Conservation (phyloP, 2,113 vertebrate genomes). For the Serinus canaria region DNA sequence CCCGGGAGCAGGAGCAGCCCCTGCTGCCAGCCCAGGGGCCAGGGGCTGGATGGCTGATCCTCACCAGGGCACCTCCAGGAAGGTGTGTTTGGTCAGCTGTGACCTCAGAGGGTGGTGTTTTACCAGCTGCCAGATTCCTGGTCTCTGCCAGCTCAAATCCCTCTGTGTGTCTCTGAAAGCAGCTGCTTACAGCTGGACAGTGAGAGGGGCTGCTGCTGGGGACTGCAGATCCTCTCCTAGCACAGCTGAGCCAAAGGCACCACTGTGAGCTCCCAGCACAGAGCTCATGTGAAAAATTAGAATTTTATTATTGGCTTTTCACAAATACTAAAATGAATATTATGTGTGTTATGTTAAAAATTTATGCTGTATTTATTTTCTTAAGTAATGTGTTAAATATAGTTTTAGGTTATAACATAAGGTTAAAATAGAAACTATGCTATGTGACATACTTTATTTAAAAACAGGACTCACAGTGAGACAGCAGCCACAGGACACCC, state of each 20-base stretch:
- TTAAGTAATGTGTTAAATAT: too few species aligned
- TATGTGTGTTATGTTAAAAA: too few species aligned
- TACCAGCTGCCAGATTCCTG: neutral
- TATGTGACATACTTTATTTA: too few species aligned
- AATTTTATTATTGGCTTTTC: too few species aligned
- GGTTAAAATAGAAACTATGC: too few species aligned
- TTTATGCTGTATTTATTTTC: too few species aligned
- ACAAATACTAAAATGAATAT: too few species aligned
- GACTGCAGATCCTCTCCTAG: neutral
- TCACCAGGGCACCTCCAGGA: neutral
- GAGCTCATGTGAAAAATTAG: neutral
- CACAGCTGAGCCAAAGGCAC: neutral
- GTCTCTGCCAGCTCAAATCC: neutral
- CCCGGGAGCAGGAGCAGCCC: neutral
- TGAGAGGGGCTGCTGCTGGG: neutral
- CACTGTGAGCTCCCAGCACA: too few species aligned
- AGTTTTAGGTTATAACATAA: too few species aligned
- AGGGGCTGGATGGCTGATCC: neutral
- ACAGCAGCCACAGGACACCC: too few species aligned
- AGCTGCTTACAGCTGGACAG: neutral
- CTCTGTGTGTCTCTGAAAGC: neutral
- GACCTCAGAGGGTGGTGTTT: neutral
- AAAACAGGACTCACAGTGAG: too few species aligned
- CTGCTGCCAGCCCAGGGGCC: neutral
- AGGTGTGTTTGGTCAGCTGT: neutral